phyloP scores from a whole-genome alignment of 2,797 vertebrate species.

The Echiichthys vipera region DNA sequence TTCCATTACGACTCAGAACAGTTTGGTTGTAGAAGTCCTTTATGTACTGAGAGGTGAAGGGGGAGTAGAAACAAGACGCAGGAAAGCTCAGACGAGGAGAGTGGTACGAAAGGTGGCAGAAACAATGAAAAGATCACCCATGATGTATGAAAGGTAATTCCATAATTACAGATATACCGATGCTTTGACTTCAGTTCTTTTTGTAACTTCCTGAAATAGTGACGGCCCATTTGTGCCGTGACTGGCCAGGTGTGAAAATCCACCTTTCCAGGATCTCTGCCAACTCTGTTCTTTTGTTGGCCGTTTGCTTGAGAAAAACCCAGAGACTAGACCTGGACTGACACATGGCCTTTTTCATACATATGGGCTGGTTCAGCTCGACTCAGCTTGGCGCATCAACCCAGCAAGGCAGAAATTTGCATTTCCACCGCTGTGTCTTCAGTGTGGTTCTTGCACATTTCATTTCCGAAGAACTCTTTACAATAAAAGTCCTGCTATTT shows the following conservation, averaged over 20 bases:
- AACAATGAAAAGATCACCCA: not conserved
- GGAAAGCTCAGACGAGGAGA: not conserved
- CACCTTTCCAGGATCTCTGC: not conserved
- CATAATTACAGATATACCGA: not conserved
- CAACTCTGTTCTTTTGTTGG: not conserved
- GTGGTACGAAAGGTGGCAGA: not conserved
- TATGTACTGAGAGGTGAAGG: conserved; percentile 83
- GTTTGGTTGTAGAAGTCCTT: conserved; percentile 93
- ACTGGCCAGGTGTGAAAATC: not conserved
- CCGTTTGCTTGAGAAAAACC: too few species aligned
- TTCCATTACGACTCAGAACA: conserved; percentile 83
- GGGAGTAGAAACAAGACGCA: not conserved
- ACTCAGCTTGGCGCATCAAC: too few species aligned
- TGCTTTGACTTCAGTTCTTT: not conserved
- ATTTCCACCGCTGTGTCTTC: too few species aligned
- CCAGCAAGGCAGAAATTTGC: too few species aligned
- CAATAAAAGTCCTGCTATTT: too few species aligned
- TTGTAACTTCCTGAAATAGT: not conserved
- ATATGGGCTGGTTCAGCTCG: too few species aligned
- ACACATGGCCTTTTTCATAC: too few species aligned
- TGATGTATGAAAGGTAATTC: not conserved
- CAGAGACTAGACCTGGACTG: too few species aligned
- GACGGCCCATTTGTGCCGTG: not conserved
- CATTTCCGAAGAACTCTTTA: too few species aligned
- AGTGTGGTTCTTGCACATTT: too few species aligned